Evolutionary conservation across 2,797 vertebrate species (phyloP), one percentile per base, ranked within the genome.

Genomic region (Sciaenops ocellatus): DNA sequence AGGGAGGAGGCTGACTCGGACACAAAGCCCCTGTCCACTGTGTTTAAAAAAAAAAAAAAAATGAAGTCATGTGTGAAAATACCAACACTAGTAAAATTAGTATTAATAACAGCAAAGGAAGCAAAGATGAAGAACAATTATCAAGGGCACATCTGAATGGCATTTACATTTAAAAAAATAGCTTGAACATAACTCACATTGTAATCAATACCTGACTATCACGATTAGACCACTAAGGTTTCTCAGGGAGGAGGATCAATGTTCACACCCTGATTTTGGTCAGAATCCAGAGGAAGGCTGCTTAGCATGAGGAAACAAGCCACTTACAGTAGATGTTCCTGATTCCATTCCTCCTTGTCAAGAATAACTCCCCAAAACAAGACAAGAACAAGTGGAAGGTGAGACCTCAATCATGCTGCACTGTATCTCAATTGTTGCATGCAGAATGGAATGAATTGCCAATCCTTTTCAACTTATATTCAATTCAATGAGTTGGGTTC

Each of bases 281-380:
- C 54, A 44, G 42, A 44, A 18, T 76, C 69, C 66, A 73, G 55
- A 73, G 50, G 55, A 69, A 68, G 84, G 63, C 57, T 46, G 52
- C 26, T 38, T 75, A 57, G 59, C 47, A 57, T 15, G 38, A 56
- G 56, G 64, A 69, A 69, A 79, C 59, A 16, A 63, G 26, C n/a
- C 62, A 24, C 15, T 47, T 11, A 13, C 16, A 17, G 69, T 28
- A 75, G 47, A 18, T 52, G n/a, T n/a, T n/a, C n/a, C n/a, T n/a
- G n/a, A n/a, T n/a, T n/a, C n/a, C n/a, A n/a, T n/a, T n/a, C n/a
- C 57, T 73, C 30, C 20, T 47, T 7, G 44, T 4, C 26, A 66
- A 84, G 48, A 34, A 74, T 17, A 59, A 74, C 34, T 22, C 3
- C 65, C 5, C 24, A n/a, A 74, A 78, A 48, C 16, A 48, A 67